Evolutionary conservation across 2,797 vertebrate genomes (phyloP).

Genomic region (Malacoraja senta): DNA sequence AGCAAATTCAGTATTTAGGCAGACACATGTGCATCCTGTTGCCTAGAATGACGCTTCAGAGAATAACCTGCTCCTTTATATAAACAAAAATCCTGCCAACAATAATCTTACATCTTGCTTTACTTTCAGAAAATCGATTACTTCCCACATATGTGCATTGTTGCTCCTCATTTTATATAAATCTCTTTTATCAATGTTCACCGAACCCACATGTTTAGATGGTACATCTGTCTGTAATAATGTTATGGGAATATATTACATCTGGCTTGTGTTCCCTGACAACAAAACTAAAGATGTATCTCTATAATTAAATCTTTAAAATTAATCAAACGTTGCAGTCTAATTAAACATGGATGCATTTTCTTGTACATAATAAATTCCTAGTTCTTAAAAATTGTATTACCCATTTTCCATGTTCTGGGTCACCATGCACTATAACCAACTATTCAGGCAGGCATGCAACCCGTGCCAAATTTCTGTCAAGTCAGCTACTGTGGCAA

Average conservation of each 20-base stretch:
- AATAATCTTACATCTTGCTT: not conserved
- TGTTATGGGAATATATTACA: not conserved
- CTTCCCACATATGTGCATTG: not conserved
- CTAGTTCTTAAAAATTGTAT: not conserved
- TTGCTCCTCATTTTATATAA: not conserved
- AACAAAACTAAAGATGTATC: not conserved
- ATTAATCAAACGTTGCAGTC: not conserved
- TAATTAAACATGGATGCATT: not conserved
- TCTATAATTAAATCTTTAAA: not conserved
- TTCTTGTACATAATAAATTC: not conserved
- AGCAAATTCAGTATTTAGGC: not conserved
- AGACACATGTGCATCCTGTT: not conserved
- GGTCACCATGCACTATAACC: not conserved
- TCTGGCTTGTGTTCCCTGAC: too few relatives aligned
- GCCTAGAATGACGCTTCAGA: not conserved
- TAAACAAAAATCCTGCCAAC: not conserved
- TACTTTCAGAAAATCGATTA: not conserved
- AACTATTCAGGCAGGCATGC: not conserved
- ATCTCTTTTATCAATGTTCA: not conserved
- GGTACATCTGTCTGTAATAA: not conserved
- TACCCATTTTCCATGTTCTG: not conserved
- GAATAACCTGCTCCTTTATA: not conserved
- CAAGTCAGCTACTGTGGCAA: not conserved
- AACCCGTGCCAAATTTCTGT: not conserved
- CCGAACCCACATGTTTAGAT: not conserved